phyloP scores from a whole-genome alignment of 2,888 invertebrate genomes.

The Notodonta ziczac region DNA sequence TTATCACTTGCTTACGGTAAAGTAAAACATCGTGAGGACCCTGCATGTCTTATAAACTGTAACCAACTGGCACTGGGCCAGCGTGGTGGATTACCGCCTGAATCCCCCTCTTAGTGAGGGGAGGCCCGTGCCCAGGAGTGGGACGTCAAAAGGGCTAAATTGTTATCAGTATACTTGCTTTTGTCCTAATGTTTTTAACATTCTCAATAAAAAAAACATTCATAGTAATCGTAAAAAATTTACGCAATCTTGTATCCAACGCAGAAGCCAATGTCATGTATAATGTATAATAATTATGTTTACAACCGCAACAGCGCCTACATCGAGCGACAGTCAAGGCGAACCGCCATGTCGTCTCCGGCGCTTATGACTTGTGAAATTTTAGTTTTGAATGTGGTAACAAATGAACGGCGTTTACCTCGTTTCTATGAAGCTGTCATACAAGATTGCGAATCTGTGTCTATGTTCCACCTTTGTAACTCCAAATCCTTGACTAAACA shows the following conservation, averaged over 20 bases:
- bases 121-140: too few species aligned
- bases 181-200: too few species aligned
- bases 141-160: too few species aligned
- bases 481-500: too few species aligned
- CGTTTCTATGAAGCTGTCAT: background rate
- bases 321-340: constrained; percentile 37
- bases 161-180: too few species aligned
- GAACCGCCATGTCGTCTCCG: constrained; percentile 50
- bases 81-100: too few species aligned
- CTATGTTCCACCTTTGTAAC: background rate
- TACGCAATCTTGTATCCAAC: constrained; percentile 1
- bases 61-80: too few species aligned
- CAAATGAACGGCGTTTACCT: background rate
- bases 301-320: constrained; percentile 37
- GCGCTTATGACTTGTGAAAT: constrained; percentile 46
- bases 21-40: too few species aligned
- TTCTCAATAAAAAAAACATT: background rate
- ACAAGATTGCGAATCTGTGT: constrained; percentile 1
- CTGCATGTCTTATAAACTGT: too few species aligned
- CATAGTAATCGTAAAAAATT: constrained; percentile 14
- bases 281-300: constrained; percentile 38
- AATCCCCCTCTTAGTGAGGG: too few species aligned
- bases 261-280: constrained; percentile 28
- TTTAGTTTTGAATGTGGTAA: constrained; percentile 6
- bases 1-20: too few species aligned